Conservation (phyloP, 2,888 invertebrate genomes). For the Hydraecia micacea region DNA sequence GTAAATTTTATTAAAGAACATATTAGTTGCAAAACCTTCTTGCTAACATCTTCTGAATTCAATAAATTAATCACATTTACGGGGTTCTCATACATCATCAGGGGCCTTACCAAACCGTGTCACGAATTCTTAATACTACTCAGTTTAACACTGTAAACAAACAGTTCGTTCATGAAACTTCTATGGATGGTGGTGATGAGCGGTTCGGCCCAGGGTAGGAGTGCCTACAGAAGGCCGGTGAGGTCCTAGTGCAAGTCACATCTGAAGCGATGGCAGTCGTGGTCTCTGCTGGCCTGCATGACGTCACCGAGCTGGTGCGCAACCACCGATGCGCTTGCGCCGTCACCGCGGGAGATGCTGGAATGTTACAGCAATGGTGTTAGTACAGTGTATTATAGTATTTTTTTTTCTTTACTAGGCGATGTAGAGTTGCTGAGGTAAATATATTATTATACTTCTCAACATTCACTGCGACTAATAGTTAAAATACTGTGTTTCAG, state of each 20-base stretch:
- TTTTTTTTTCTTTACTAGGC: not conserved
- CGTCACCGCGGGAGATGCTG: constrained; percentile 92
- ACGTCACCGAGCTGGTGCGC: constrained; percentile 93
- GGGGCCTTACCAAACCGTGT: not conserved
- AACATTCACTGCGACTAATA: not conserved
- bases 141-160: constrained; percentile 25
- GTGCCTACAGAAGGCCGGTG: not conserved
- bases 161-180: constrained; percentile 19
- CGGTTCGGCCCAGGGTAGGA: constrained; percentile 2
- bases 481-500: not conserved
- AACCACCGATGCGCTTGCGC: constrained; percentile 90
- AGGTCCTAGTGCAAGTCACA: constrained; percentile 83
- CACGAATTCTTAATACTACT: constrained; percentile 25
- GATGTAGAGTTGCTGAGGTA: not conserved
- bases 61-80: constrained; percentile 12
- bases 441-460: not conserved
- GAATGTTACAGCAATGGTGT: constrained; percentile 68
- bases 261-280: constrained; percentile 92
- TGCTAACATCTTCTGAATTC: not conserved
- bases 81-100: not conserved
- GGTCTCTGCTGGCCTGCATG: constrained; percentile 93
- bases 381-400: constrained; percentile 1
- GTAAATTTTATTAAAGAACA: not conserved
- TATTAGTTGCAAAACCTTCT: not conserved
- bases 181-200: not conserved